Percentiles rank a stretch among this genome's conserved stretches.
Conservation (phyloP, 2,888 invertebrate genomes). For the Lasioglossum oenotherae region DNA sequence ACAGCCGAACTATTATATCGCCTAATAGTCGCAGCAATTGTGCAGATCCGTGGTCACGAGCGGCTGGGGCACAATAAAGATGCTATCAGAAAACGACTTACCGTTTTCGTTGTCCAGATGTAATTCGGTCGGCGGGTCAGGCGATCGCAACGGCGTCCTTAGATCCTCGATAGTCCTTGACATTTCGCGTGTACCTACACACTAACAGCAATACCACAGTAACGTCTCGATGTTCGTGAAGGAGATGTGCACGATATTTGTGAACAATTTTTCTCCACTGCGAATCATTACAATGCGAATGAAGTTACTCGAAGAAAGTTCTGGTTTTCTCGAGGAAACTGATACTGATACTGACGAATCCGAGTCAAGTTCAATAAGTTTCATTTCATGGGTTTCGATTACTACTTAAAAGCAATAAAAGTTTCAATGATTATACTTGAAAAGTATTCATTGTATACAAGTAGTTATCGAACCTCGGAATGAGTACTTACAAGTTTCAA, state of each 20-base stretch:
- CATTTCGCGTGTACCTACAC: constrained; percentile 24
- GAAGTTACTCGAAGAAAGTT: too few species aligned
- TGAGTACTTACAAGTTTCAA: too few species aligned
- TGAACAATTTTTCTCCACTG: not conserved
- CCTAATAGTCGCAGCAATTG: constrained; percentile 29
- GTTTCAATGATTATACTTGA: too few species aligned
- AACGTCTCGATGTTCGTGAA: not conserved
- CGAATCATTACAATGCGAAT: too few species aligned
- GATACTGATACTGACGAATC: too few species aligned
- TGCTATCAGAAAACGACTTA: constrained; percentile 35
- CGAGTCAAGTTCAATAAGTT: too few species aligned
- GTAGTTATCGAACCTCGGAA: too few species aligned
- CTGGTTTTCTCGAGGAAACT: too few species aligned
- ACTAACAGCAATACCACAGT: not conserved
- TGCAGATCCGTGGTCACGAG: constrained; percentile 17
- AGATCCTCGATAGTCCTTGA: constrained; percentile 17
- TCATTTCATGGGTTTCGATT: too few species aligned
- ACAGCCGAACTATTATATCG: not conserved
- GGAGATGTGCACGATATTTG: not conserved
- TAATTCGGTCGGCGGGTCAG: constrained; percentile 9
- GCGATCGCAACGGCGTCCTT: constrained; percentile 30
- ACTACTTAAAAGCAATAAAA: too few species aligned
- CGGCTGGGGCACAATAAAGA: constrained; percentile 25
- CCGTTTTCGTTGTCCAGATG: not conserved
- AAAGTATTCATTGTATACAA: too few species aligned